These are phyloP conservation scores for Dermolepida albohirtum DNA, from an alignment of 2,888 invertebrate genomes.

Conservation along the genomic window DNA sequence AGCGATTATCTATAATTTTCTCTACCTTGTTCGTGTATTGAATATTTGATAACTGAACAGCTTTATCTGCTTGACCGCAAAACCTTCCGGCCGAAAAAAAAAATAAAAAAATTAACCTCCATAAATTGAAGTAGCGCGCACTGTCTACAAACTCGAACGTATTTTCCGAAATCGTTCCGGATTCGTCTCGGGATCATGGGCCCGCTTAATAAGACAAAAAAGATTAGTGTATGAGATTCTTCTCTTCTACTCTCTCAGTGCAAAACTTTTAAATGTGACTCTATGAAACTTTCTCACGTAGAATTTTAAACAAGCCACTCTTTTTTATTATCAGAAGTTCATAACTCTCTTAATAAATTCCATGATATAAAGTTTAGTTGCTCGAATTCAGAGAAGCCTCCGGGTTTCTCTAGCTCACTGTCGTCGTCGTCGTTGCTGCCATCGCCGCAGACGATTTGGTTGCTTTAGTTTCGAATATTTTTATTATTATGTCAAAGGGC, in stretches of 20 bases:
- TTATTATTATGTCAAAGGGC: conserved; percentile 35
- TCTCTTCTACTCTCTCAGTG: not conserved
- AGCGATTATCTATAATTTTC: conserved; percentile 35
- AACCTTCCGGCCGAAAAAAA: not conserved
- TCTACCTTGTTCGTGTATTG: conserved; percentile 28
- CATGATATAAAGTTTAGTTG: conserved; percentile 40
- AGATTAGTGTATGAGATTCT: conserved; percentile 42
- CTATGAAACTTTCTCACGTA: conserved; percentile 40
- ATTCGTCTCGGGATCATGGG: conserved; percentile 42
- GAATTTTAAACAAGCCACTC: conserved; percentile 44
- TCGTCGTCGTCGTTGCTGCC: not conserved
- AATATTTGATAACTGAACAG: conserved; percentile 26
- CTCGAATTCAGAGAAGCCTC: conserved; percentile 8
- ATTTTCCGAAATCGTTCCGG: conserved; percentile 19
- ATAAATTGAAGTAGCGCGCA: conserved; percentile 3
- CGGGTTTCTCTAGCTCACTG: not conserved
- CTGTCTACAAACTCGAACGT: conserved; percentile 23
- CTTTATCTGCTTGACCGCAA: conserved; percentile 12
- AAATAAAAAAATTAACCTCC: conserved; percentile 20
- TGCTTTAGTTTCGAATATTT: conserved; percentile 36
- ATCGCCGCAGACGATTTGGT: conserved; percentile 17
- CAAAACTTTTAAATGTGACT: conserved; percentile 43
- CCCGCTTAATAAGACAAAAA: conserved; percentile 46
- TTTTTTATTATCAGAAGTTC: conserved; percentile 43
- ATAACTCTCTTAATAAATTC: conserved; percentile 45